Evolutionary conservation across 64 coral and sea anemone species (phyloP), one percentile per base, ranked within the genome.

Genomic region (Montipora cactus): DNA sequence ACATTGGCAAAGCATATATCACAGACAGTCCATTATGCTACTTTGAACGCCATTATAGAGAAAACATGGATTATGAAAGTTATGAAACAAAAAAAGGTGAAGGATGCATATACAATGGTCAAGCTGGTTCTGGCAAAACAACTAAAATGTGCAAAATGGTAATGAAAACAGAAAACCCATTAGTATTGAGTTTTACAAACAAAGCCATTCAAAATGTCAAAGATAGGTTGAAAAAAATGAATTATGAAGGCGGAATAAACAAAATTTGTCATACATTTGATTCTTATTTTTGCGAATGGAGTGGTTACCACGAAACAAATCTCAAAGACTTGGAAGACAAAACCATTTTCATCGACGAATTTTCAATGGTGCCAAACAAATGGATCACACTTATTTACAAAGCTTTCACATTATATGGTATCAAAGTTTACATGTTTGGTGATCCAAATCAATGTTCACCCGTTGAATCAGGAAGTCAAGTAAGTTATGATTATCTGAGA

Each of bases 301-400:
- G 0, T 1, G 51, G 51, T 25, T 25, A n/a, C 23, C 0, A 53
- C 8, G 23, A 25, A 25, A 25, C 23, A 0, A 53, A 53, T 53
- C 5, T 53, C 8, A 53, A 53, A 0, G 12, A 14, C 44, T 15
- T 93, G 0, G 11, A 68, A 7, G 44, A 53, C 10, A 87, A 93
- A 45, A 72, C 82, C 0, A 53, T 93, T 1, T 93, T 93, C 4
- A 79, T 88, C 12, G 92, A 93, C 49, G 91, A 93, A 67, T 87
- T 67, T 15, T 69, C 25, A 12, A 93, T 88, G 83, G 44, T 93
- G 5, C 83, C 83, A 7, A 88, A 93, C 19, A 80, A 87, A 73
- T 80, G 59, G 83, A 87, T 88, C 1, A 87, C 75, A 0, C 51
- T 0, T 10, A 87, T 93, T 5, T 93, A 93, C 1, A 5, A 80